phyloP scores from a whole-genome alignment of 1,140 invertebrate species.

The Tribolium madens region DNA sequence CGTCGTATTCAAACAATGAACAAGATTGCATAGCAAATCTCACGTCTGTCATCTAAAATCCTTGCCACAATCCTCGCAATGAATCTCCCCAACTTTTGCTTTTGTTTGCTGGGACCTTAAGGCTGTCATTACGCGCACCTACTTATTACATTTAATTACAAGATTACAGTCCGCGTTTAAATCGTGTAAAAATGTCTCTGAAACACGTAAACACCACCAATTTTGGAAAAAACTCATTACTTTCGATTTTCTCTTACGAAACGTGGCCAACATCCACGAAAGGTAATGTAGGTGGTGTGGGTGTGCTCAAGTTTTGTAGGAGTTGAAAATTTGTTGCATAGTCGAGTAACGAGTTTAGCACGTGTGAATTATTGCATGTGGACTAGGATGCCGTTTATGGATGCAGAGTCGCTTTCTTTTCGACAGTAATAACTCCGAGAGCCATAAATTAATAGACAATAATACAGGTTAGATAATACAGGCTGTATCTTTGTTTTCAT shows the following conservation, averaged over 20 bases:
- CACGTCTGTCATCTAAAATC: not conserved
- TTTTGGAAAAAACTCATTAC: not conserved
- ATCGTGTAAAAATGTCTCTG: not conserved
- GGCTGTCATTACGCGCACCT: slow-evolving; percentile 11
- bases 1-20: too few species aligned
- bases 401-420: not conserved
- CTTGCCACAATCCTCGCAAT: not conserved
- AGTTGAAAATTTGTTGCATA: not conserved
- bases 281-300: not conserved
- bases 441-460: not conserved
- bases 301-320: not conserved
- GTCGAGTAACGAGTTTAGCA: not conserved
- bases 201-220: not conserved
- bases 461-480: not conserved
- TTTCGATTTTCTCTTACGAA: not conserved
- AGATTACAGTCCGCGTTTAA: not conserved
- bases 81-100: slow-evolving; percentile 13
- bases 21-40: too few species aligned
- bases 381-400: not conserved
- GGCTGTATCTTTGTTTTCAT: too few species aligned
- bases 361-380: not conserved
- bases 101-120: slow-evolving; percentile 19
- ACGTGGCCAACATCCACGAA: not conserved
- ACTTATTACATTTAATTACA: slow-evolving; percentile 34
- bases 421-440: not conserved